Conservation (phyloP, 2,888 invertebrate species). For the Brenthis hecate region DNA sequence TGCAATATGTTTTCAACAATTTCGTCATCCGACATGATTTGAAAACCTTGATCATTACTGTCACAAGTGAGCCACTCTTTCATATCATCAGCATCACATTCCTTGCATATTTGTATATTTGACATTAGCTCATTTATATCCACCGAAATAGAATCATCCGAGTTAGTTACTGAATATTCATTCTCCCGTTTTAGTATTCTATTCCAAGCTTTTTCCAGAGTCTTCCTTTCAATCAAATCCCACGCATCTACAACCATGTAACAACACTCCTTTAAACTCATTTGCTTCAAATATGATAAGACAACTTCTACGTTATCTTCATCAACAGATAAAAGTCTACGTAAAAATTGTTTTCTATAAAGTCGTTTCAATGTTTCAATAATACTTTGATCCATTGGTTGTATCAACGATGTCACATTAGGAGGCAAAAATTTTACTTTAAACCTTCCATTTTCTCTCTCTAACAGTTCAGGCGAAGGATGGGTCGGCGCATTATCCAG, state of each 20-base stretch:
- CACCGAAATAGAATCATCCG: conserved; percentile 36
- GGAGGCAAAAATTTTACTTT: conserved; percentile 38
- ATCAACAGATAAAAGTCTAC: conserved; percentile 36
- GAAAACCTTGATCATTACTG: background rate
- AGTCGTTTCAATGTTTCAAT: conserved; percentile 41
- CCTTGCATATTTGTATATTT: conserved; percentile 5
- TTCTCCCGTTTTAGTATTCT: conserved; percentile 33
- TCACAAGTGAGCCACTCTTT: conserved; percentile 8
- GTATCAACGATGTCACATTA: conserved; percentile 40
- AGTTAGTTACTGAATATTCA: conserved; percentile 31
- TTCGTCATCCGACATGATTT: background rate
- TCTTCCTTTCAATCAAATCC: conserved; percentile 36
- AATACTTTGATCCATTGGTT: conserved; percentile 42
- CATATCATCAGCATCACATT: conserved; percentile 10
- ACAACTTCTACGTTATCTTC: conserved; percentile 35
- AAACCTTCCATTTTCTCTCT: conserved; percentile 39
- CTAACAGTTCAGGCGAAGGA: conserved; percentile 39
- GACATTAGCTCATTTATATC: conserved; percentile 35
- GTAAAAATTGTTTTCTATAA: conserved; percentile 42
- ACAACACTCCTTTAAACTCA: conserved; percentile 41
- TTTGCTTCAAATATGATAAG: conserved; percentile 32
- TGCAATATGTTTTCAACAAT: background rate
- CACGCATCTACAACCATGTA: conserved; percentile 38
- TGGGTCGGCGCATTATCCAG: conserved; percentile 38
- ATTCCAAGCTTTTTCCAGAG: conserved; percentile 37